Base-by-base conservation (phyloP, 2,797 vertebrate genomes). In the Mormyrops boulengeri region DNA sequence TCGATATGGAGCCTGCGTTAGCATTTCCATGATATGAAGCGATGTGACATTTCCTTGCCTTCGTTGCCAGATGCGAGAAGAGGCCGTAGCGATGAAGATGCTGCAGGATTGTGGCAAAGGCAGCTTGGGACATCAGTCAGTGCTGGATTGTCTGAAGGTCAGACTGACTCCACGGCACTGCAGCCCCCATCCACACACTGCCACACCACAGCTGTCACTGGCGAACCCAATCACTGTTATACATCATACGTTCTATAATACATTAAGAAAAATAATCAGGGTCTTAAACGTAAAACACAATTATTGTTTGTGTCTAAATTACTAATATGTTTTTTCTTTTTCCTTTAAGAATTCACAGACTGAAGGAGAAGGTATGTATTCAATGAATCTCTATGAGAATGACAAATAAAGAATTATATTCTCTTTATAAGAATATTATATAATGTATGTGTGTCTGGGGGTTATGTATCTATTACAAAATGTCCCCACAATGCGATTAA, bases 61-160 rank as follows among this genome's bases (percentile, higher is more conserved):
- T 30, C 22, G 17, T 5, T 19, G n/a, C 6, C 55, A 89, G 88
- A 85, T 30, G 47, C 38, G 22, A 52, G 26, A 66, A 12, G 38
- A 96, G 88, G 93, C 94, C 80, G 80, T 93, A 88, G 93, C 95
- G 88, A 91, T 96, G 91, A 94, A 92, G 91, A 96, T 90, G 89
- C 89, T 97, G 90, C 94, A 96, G 91, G 94, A 93, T 89, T 97
- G 97, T 93, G 91, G 91, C 88, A 94, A 93, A 4, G 90, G 91
- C 80, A 94, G 93, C 87, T 92, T 92, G 8, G 89, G 92, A 4
- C 91, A 92, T 9, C 90, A 93, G 0, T 93, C 95, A 0, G 89
- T 95, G 77, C 87, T 95, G 91, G 94, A 96, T 91, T 97, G 97
- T 91, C 93, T 92, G 44, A 93, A 95, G 90, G 92, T 96, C 87